Conservation (phyloP, 2,113 vertebrate species). For the Sander vitreus region DNA sequence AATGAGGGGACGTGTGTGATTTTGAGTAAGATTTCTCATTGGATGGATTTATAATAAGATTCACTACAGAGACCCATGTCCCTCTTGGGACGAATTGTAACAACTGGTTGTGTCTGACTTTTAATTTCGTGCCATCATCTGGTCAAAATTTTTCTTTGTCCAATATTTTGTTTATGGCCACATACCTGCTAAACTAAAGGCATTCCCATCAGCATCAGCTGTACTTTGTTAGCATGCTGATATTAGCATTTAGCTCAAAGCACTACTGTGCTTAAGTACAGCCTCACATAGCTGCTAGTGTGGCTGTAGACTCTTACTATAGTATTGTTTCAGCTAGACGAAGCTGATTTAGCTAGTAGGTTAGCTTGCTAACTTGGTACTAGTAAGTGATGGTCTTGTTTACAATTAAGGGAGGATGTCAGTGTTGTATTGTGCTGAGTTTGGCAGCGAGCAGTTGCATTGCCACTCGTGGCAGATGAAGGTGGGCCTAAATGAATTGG, state of each 20-base stretch:
- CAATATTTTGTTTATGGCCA: no score
- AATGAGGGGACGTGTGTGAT: background rate
- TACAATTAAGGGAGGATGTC: slow-evolving; percentile 7
- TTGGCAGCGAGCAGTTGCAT: slow-evolving; percentile 52
- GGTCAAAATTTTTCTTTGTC: no score
- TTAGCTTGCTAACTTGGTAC: slow-evolving; percentile 10
- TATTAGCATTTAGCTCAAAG: background rate
- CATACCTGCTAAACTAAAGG: no score
- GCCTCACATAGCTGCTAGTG: background rate
- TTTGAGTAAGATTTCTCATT: background rate
- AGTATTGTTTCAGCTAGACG: background rate
- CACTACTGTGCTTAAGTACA: background rate
- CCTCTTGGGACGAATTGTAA: background rate
- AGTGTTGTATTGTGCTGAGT: slow-evolving; percentile 35
- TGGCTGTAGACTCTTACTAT: background rate
- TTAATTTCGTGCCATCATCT: no score
- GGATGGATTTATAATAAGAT: no score
- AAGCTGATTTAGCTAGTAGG: slow-evolving; percentile 17
- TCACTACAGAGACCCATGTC: background rate
- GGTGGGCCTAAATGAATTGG: slow-evolving; percentile 57
- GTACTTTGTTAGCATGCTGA: no score
- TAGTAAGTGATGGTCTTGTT: slow-evolving; percentile 36
- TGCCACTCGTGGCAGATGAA: slow-evolving; percentile 51
- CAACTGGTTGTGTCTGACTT: no score
- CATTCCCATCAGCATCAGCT: background rate